phyloP scores from a whole-genome alignment of 2,888 invertebrate genomes.

The Eupsilia transversa region DNA sequence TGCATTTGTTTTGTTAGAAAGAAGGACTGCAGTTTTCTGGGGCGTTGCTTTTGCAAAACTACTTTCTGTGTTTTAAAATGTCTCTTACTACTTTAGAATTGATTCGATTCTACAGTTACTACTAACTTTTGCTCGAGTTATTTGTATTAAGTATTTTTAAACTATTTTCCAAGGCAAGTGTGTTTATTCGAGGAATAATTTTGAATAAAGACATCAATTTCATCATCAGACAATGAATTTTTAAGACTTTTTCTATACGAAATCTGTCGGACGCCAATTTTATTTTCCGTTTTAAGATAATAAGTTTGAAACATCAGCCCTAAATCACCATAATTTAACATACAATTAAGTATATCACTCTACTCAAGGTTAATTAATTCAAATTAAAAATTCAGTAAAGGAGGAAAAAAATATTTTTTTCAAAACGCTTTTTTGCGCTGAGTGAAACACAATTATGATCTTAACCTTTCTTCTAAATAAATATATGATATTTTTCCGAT shows the following conservation, averaged over 20 bases:
- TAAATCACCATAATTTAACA: neutral
- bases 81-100: neutral
- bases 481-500: neutral
- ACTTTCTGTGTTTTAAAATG: neutral
- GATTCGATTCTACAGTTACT: neutral
- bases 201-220: no score
- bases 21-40: slow-evolving; percentile 19
- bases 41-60: slow-evolving; percentile 8
- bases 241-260: no score
- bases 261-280: neutral
- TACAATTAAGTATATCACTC: neutral
- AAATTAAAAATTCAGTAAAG: neutral
- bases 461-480: neutral
- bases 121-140: neutral
- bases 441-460: neutral
- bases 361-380: neutral
- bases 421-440: no score
- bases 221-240: no score
- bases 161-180: neutral
- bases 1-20: slow-evolving; percentile 41
- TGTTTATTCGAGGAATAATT: neutral
- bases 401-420: neutral
- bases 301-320: neutral
- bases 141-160: neutral
- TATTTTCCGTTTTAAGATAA: neutral